Evolutionary conservation across 2,113 vertebrate genomes (phyloP).

Genomic region (Strix aluco): DNA sequence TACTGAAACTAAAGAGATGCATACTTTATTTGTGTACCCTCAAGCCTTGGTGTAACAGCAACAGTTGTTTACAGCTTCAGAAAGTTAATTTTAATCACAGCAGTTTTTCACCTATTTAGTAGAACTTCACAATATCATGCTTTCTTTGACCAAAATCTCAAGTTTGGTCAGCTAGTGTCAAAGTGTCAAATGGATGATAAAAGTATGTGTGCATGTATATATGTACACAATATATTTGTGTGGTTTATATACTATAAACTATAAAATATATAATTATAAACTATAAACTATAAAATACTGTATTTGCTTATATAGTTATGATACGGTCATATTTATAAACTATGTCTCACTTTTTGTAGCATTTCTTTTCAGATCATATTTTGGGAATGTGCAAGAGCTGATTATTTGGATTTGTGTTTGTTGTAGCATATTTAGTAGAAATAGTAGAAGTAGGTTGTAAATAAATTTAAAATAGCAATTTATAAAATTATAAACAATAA

Average conservation of each 20-base stretch:
- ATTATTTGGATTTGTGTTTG: background rate
- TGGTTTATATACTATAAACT: background rate
- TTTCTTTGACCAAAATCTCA: background rate
- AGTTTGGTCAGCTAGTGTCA: background rate
- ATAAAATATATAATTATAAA: too few species aligned
- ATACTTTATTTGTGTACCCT: too few species aligned
- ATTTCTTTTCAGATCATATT: background rate
- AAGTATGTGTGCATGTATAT: background rate
- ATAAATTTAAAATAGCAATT: background rate
- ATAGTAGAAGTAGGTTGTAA: background rate
- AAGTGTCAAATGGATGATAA: background rate
- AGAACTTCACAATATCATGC: background rate
- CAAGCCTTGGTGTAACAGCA: background rate
- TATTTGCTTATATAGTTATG: background rate
- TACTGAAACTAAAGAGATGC: background rate
- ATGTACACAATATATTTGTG: background rate
- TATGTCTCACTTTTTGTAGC: background rate
- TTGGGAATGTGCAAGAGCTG: background rate
- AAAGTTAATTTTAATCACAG: background rate
- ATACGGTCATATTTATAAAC: background rate
- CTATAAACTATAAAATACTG: background rate
- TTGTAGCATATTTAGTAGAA: background rate
- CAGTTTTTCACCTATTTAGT: background rate
- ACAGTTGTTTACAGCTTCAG: background rate
- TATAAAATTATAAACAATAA: background rate